Evolutionary conservation across 2,797 vertebrate species (phyloP), one percentile per base, ranked within the genome.

Genomic region (Esox masquinongy): DNA sequence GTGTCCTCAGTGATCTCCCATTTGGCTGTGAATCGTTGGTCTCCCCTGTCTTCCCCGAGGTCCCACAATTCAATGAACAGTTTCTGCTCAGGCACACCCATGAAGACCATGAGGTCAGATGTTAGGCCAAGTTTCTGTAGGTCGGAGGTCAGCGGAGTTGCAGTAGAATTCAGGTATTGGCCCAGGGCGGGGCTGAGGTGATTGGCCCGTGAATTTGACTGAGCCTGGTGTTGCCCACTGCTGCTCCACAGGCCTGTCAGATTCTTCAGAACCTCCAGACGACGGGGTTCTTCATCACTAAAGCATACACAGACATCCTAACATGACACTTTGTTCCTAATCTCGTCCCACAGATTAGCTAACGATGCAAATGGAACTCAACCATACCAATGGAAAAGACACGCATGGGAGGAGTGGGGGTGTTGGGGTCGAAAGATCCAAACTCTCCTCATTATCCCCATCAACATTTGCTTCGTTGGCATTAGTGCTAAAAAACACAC

Each of bases 201-300:
- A 36, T 7, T 34, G 15, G 64, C 29, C 19, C 64, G 15, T 68
- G 29, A 36, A 8, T 15, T 16, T 2, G 6, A 15, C 34, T 68
- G 29, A 68, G 66, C 9, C 61, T 14, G 24, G 61, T 1, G 6
- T 36, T 17, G 29, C 16, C 6, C 15, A 36, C 34, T 16, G 66
- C 34, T 68, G 31, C 66, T 31, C 66, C 31, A 68, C 66, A n/a
- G 66, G 29, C 66, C 34, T 17, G 66, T 68, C 29, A n/a, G 17
- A 31, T 31, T 17, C 17, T 68, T 68, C 31, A 68, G 7, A 17
- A 68, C 66, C 17, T 68, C 66, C 17, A 39, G 17, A 39, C 17
- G 31, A 36, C 16, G 3, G 29, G 26, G 31, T 11, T 34, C 17
- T n/a, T 56, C 51, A 6, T 19, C 51, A 6, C 51, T 56, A 36